Evolutionary conservation across 2,888 invertebrate species (phyloP).

Genomic region (Drosophila formosana): DNA sequence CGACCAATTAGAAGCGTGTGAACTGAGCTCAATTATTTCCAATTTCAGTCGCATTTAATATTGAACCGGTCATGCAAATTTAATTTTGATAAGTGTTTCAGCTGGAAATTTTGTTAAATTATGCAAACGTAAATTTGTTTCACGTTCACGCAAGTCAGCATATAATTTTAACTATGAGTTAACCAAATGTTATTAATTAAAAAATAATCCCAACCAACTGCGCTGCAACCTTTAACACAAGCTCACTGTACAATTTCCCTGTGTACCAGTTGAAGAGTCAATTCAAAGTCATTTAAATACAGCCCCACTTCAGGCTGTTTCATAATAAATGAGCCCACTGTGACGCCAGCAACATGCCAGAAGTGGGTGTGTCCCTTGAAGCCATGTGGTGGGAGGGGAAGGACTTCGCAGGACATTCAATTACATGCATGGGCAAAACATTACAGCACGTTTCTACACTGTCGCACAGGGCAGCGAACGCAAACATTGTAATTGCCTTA

Average conservation of each 20-base stretch:
- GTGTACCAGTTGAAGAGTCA: slow-evolving; percentile 6
- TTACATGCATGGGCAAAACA: slow-evolving; percentile 17
- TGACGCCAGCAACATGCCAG: slow-evolving; percentile 30
- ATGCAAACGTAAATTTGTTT: neutral
- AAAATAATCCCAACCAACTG: neutral
- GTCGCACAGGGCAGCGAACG: slow-evolving; percentile 15
- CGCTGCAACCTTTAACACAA: neutral
- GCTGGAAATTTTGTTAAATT: neutral
- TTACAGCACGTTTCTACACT: slow-evolving; percentile 35
- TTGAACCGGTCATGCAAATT: neutral
- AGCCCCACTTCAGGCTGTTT: slow-evolving; percentile 15
- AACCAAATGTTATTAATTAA: neutral
- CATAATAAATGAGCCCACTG: slow-evolving; percentile 28
- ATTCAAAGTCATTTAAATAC: slow-evolving; percentile 55
- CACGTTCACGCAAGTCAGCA: neutral
- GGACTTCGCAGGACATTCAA: slow-evolving; percentile 52
- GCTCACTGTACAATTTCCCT: neutral
- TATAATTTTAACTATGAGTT: neutral
- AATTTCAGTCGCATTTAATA: neutral
- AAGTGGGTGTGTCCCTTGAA: slow-evolving; percentile 44
- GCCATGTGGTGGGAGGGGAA: neutral
- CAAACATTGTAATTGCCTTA: slow-evolving; percentile 33
- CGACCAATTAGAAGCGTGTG: neutral
- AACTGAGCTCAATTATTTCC: too few species aligned
- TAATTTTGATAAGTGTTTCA: neutral